Evolutionary conservation across 2,888 invertebrate genomes (phyloP), one percentile per base, ranked within the genome.

Genomic region (Microctonus hyperodae): DNA sequence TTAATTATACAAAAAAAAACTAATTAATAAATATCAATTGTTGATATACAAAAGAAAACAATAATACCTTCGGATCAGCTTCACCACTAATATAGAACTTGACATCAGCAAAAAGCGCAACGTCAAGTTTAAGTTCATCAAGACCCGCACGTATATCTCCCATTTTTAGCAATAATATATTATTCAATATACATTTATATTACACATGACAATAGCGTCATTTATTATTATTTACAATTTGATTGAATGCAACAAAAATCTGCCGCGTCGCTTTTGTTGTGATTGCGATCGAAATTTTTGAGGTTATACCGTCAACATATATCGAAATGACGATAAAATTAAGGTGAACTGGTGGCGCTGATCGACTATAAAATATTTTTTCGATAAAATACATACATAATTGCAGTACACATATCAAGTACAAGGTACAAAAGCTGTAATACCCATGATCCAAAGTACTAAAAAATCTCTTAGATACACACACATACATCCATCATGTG

Each of bases 11-110:
- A 16, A 16, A n/a, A 70, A 73, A 58, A 22, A 67, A 37, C 65
- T 51, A 50, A 65, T 55, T 50, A 33, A 53, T 53, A 5, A 58
- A 20, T 28, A 16, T 71, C 62, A 70, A 68, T 61, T 69, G 60
- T 57, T 5, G 11, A 44, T 44, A 61, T 57, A 59, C 35, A 48
- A 68, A 16, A 59, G 59, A 56, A 64, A 57, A 44, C 16, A 7
- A 44, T 48, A 23, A 64, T 73, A 83, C 83, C 79, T 83, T 83
- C 35, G 83, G 78, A 73, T 83, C 83, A 58, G 77, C 81, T 71
- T 92, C 91, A 74, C 94, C 94, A 81, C 91, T 92, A 78, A 92
- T 87, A 86, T 91, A 94, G 86, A 91, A 95, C 82, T 92, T 92
- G 76, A 95, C 91, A 87, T 91, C 91, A 84, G 91, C 91, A 85